Base-by-base conservation (phyloP, 1,140 invertebrate genomes). In the Limonius californicus region DNA sequence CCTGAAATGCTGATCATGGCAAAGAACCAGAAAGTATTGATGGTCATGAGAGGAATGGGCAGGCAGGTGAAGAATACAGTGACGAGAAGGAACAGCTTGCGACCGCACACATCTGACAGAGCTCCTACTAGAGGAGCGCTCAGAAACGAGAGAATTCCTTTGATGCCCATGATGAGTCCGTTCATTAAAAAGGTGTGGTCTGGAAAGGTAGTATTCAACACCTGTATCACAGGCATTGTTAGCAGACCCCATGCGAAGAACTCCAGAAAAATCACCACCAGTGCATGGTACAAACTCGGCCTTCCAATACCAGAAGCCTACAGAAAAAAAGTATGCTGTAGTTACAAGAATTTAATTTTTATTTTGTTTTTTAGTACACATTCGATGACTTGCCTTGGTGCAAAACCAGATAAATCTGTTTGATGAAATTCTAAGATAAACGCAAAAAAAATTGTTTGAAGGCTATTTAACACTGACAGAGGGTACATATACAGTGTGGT, bases 11-110 rank as follows among this genome's bases (percentile, higher is more conserved):
- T 97, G 79, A 99, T 97, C 90, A 99, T 95, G 53, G 96, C 96
- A 82, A 99, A 99, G 79, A 99, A 99, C 97, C 97, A 99, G 94
- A 95, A 99, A 54, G 96, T 95, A 81, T 98, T 98, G 73, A 99
- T 91, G 74, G 92, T 95, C 93, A 99, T 98, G 55, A 99, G 84
- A 55, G 97, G 97, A 75, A 99, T 99, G 35, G 98, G 98, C 64
- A 94, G 90, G 82, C 97, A 99, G 3, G 98, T 99, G 81, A 98
- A 99, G 78, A 98, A 97, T 67, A 99, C 97, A 54, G 98, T 99
- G 66, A 99, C 88, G 61, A 99, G 84, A 56, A 99, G 86, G 80
- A 99, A 99, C 75, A 97, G 91, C 80, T 99, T 99, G 1, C 72
- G 68, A 12, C 97, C 97, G 92, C 95, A 98, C 27, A 98, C 91